Base-by-base conservation (phyloP, 1,140 invertebrate species). In the Tetragonula clypearis region DNA sequence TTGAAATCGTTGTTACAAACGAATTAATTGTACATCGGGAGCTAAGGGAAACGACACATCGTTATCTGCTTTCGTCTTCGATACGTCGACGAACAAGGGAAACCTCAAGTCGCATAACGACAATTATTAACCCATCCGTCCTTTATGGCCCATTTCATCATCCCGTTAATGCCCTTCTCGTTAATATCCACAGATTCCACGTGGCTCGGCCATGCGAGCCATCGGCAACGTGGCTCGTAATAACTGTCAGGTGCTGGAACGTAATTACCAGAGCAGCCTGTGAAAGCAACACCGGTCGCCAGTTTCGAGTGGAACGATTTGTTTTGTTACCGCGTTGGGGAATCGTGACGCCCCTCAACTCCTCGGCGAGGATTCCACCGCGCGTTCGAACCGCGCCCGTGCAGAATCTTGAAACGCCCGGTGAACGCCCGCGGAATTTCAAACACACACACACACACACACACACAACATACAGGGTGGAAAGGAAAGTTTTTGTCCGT, bases 201-300 rank as follows among this genome's bases (percentile, higher is more conserved):
- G 35, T 11, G 66, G 72, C 6, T 85, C 30, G 56, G 30, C 35
- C 41, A 35, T 49, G 23, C 60, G 19, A 49, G 26, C 66, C 55
- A 75, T 55, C 69, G 78, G 62, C 26, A 30, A 65, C 72, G 41
- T 49, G 55, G 73, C 21, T 23, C 56, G 84, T 86, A 86, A 86
- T 86, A 86, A 82, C 79, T 86, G 84, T 86, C 84, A 86, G 80
- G 41, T 76, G 79, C 77, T 56, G 84, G 55, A 62, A 82, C 80
- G 73, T 86, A 86, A 86, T 86, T 86, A 86, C 66, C 55, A 69
- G 41, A 49, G 35, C 49, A 53, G 66, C 65, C n/a, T 41, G 62
- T 35, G 71, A 85, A 82, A 81, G 65, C 62, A 35, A 69, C 76
- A 69, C 76, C 23, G 62, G 56, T 69, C 66, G 58, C 75, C 49